Evolutionary conservation across 1,140 invertebrate species (phyloP).

Genomic region (Elymnias hypermnestra): DNA sequence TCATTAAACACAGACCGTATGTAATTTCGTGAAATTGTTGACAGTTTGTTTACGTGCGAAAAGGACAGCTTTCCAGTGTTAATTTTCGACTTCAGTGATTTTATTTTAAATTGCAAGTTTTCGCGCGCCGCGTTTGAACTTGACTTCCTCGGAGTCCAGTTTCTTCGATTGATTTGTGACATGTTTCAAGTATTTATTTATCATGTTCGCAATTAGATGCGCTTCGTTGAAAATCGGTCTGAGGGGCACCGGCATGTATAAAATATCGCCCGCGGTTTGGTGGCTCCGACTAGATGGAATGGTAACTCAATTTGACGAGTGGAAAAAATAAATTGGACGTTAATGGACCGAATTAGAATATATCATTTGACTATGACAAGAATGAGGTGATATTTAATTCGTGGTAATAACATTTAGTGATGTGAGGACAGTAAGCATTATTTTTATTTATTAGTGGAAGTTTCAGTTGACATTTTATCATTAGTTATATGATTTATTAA

Average conservation of each 20-base stretch:
- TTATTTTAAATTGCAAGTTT: slow-evolving; percentile 32
- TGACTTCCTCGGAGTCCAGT: slow-evolving; percentile 30
- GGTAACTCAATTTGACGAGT: slow-evolving; percentile 32
- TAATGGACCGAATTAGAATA: slow-evolving; percentile 36
- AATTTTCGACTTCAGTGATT: slow-evolving; percentile 3
- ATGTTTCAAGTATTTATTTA: slow-evolving; percentile 49
- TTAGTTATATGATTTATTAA: slow-evolving; percentile 1
- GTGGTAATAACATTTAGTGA: slow-evolving; percentile 21
- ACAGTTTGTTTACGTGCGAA: slow-evolving; percentile 53
- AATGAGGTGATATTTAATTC: slow-evolving; percentile 53
- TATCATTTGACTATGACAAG: slow-evolving; percentile 49
- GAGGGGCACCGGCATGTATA: slow-evolving; percentile 60
- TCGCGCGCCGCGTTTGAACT: slow-evolving; percentile 61
- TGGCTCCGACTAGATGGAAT: slow-evolving; percentile 43
- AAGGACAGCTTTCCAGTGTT: slow-evolving; percentile 33
- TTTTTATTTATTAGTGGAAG: slow-evolving; percentile 14
- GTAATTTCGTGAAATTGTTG: slow-evolving; percentile 64
- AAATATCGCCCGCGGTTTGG: slow-evolving; percentile 55
- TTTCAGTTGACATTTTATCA: slow-evolving; percentile 20
- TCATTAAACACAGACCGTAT: slow-evolving; percentile 65
- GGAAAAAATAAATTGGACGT: slow-evolving; percentile 47
- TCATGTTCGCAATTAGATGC: slow-evolving; percentile 68
- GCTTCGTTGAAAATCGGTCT: slow-evolving; percentile 51
- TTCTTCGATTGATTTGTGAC: slow-evolving; percentile 59
- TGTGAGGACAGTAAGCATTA: slow-evolving; percentile 32